Evolutionary conservation across 2,888 invertebrate genomes (phyloP).

Genomic region (Metellina segmentata): DNA sequence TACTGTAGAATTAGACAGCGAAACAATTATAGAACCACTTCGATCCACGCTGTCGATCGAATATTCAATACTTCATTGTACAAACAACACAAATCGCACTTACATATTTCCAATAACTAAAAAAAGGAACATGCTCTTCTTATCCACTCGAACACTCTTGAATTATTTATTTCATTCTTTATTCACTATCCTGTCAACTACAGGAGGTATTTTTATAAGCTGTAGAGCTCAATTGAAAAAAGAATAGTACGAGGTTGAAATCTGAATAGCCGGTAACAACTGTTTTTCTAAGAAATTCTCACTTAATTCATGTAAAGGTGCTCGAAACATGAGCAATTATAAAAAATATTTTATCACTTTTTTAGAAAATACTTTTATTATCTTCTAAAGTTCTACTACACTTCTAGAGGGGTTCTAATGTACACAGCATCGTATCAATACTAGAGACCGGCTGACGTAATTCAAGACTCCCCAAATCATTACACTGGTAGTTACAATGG

Average conservation of each 20-base stretch:
- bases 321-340: no score
- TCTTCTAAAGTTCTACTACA: no score
- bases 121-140: neutral
- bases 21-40: neutral
- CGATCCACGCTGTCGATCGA: neutral
- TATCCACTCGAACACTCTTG: neutral
- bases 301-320: neutral
- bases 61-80: neutral
- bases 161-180: constrained; percentile 13
- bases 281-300: neutral
- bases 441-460: no score
- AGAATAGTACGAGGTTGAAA: neutral
- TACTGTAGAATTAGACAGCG: neutral
- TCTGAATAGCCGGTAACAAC: neutral
- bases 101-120: constrained; percentile 1
- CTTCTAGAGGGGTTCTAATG: no score
- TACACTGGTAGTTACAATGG: no score
- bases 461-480: no score
- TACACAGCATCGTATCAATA: no score
- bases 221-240: neutral
- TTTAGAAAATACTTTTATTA: no score
- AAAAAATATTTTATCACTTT: no score
- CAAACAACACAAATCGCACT: neutral
- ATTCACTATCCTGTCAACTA: constrained; percentile 9
- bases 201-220: neutral